These are phyloP conservation scores for Cheilosia vulpina DNA, from an alignment of 2,888 invertebrate species.

Conservation along the genomic window DNA sequence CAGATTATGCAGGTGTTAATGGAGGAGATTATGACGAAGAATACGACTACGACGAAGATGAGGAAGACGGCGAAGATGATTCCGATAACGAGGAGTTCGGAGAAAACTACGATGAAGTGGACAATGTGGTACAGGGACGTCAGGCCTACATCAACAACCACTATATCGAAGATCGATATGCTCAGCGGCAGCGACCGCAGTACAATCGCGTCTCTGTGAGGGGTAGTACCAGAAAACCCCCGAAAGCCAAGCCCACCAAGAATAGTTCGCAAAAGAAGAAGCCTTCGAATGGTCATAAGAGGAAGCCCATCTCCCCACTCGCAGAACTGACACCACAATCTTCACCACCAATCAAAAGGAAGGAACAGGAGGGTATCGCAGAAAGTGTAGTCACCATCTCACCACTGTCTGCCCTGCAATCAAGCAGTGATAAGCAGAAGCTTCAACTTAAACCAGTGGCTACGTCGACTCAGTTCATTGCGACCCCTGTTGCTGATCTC, in stretches of 20 bases:
- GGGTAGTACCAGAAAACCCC: neutral
- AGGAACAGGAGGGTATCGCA: neutral
- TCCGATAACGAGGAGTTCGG: neutral
- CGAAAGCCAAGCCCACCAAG: neutral
- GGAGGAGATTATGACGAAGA: neutral
- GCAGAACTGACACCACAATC: neutral
- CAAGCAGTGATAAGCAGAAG: constrained; percentile 73
- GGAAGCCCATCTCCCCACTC: neutral
- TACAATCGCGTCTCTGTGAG: neutral
- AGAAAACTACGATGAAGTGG: neutral
- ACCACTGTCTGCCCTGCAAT: neutral
- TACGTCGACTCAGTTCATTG: constrained; percentile 79
- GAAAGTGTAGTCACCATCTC: neutral
- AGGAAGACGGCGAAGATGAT: constrained; percentile 14
- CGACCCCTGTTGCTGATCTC: constrained; percentile 80
- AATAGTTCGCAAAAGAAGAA: neutral
- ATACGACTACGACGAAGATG: constrained; percentile 1
- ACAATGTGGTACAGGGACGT: constrained; percentile 71
- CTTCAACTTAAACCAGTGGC: constrained; percentile 79
- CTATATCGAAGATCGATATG: constrained; percentile 13
- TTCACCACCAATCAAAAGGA: neutral
- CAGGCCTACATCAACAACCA: constrained; percentile 80
- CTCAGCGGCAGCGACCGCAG: neutral
- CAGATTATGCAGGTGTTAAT: neutral
- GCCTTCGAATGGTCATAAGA: neutral